These are phyloP conservation scores for Gymnocypris eckloni DNA, from an alignment of 2,797 vertebrate genomes.

Conservation along the genomic window DNA sequence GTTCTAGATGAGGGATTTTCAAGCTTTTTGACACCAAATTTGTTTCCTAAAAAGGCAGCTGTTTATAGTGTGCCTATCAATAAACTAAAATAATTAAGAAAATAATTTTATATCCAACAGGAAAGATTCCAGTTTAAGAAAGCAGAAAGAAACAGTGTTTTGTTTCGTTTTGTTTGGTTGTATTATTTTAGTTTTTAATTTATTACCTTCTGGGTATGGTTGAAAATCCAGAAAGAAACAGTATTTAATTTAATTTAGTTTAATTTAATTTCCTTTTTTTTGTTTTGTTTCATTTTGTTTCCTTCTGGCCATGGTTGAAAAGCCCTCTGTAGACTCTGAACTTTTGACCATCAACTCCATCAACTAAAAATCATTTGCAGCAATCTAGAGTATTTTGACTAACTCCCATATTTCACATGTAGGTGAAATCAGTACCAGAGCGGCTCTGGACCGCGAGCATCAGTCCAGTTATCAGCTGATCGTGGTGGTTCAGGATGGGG, in stretches of 20 bases:
- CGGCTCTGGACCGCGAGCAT: constrained; percentile 89
- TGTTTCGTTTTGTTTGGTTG: too few relatives aligned
- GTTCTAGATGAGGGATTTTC: background rate
- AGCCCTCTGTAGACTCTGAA: too few relatives aligned
- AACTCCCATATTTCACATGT: background rate
- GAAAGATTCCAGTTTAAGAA: background rate
- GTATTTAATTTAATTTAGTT: background rate
- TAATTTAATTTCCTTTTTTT: too few relatives aligned
- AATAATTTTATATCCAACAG: background rate
- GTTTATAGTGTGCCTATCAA: background rate
- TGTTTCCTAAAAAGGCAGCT: background rate
- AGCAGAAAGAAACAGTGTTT: background rate
- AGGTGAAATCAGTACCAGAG: constrained; percentile 94
- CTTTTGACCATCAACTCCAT: too few relatives aligned
- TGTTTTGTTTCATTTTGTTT: background rate
- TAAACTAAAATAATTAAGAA: background rate
- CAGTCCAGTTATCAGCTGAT: constrained; percentile 94
- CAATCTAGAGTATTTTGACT: background rate
- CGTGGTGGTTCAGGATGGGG: constrained; percentile 91
- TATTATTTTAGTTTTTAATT: background rate
- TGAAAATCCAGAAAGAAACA: too few relatives aligned
- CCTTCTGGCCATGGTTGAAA: too few relatives aligned
- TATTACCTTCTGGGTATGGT: background rate
- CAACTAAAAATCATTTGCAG: background rate
- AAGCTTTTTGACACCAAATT: background rate